These are phyloP conservation scores for Sander vitreus DNA, from an alignment of 2,113 vertebrate species.

Conservation along the genomic window DNA sequence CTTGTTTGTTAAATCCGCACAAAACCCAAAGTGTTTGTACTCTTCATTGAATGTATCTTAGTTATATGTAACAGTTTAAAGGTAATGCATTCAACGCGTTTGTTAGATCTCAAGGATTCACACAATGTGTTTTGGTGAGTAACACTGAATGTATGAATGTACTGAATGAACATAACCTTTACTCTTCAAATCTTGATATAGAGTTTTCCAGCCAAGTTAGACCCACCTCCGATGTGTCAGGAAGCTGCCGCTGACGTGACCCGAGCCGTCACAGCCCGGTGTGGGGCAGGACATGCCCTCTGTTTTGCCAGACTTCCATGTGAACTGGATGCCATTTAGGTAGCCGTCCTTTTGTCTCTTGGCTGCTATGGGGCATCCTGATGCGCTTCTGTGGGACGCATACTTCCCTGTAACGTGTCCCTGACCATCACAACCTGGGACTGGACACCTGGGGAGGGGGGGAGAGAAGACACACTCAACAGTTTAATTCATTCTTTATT, in stretches of 20 bases:
- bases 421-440: slow-evolving; percentile 97
- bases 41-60: not conserved
- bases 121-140: not conserved
- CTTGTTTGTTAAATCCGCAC: not conserved
- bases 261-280: slow-evolving; percentile 96
- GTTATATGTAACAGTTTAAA: not conserved
- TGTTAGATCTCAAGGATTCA: not conserved
- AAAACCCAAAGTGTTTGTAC: not conserved
- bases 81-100: no score
- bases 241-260: slow-evolving; percentile 99
- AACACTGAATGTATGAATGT: not conserved
- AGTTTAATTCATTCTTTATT: not conserved
- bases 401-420: slow-evolving; percentile 99
- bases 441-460: slow-evolving; percentile 90
- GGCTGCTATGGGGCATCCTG: slow-evolving; percentile 96
- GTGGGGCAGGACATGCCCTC: slow-evolving; percentile 99
- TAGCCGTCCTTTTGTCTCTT: slow-evolving; percentile 99
- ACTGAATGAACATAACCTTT: not conserved
- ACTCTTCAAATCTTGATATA: not conserved
- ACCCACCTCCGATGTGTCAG: slow-evolving; percentile 98
- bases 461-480: not conserved
- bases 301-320: slow-evolving; percentile 98
- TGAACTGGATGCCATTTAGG: slow-evolving; percentile 97
- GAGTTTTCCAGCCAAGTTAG: not conserved
- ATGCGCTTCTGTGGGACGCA: slow-evolving; percentile 97